Evolutionary conservation across 2,888 invertebrate species (phyloP).

Genomic region (Petrolisthes cinctipes): DNA sequence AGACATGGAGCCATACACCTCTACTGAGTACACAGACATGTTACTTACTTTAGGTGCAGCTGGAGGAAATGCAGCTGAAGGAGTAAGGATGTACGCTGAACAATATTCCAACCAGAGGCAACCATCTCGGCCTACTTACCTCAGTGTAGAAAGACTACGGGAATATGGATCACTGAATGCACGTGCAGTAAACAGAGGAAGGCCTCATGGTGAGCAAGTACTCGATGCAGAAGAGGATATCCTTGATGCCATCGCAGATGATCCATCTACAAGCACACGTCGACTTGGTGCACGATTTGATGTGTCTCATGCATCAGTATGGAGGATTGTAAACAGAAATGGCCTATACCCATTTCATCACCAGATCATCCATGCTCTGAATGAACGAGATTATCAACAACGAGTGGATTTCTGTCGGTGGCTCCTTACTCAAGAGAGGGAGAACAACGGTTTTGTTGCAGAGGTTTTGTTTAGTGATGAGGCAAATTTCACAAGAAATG

Average conservation of each 20-base stretch:
- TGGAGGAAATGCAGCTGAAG: slow-evolving; percentile 9
- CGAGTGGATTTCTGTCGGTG: not conserved
- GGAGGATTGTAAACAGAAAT: not conserved
- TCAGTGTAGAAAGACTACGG: too few relatives aligned
- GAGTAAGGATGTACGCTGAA: not conserved
- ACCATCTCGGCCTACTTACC: too few relatives aligned
- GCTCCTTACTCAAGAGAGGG: not conserved
- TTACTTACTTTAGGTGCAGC: not conserved
- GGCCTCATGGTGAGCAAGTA: not conserved
- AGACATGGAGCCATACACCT: not conserved
- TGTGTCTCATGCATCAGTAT: not conserved
- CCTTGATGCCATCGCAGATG: not conserved
- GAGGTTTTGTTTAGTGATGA: not conserved
- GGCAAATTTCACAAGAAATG: not conserved
- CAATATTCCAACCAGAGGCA: too few relatives aligned
- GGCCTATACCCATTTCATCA: slow-evolving; percentile 1
- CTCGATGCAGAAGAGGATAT: not conserved
- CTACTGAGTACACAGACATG: not conserved
- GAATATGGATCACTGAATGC: not conserved
- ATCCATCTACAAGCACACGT: not conserved
- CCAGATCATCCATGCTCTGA: not conserved
- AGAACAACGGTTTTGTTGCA: not conserved
- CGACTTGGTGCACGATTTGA: not conserved
- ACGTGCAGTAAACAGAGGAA: not conserved
- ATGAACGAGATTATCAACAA: not conserved